Conservation (phyloP, 2,888 invertebrate species). For the Galeruca laticollis region DNA sequence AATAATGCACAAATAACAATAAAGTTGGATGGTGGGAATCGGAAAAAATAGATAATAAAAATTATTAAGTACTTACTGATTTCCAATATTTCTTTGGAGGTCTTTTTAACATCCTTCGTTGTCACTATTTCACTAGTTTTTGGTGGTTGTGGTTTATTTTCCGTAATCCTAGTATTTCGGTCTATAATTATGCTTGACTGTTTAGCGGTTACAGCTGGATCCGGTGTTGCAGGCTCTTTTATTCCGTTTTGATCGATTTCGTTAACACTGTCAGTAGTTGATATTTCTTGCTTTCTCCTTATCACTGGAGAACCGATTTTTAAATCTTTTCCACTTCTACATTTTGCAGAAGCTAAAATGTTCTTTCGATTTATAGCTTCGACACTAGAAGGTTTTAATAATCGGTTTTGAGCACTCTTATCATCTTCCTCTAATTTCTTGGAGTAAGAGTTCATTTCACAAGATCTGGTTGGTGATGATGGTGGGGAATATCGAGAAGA, state of each 20-base stretch:
- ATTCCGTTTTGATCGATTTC: conserved; percentile 20
- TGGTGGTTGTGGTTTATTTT: neutral
- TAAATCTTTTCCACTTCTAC: conserved; percentile 83
- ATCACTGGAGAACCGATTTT: conserved; percentile 79
- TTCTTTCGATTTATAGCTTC: conserved; percentile 89
- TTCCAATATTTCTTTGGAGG: conserved; percentile 8
- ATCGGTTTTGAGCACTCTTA: conserved; percentile 68
- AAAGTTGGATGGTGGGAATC: neutral
- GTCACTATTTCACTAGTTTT: conserved; percentile 3
- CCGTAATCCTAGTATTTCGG: neutral
- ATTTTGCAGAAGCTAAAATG: conserved; percentile 87
- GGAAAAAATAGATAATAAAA: neutral
- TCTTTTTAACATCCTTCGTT: conserved; percentile 2
- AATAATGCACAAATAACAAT: too few species aligned
- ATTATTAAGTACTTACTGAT: conserved; percentile 15
- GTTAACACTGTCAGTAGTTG: conserved; percentile 58
- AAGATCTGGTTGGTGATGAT: conserved; percentile 71
- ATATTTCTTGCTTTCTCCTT: conserved; percentile 74
- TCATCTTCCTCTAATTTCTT: conserved; percentile 50
- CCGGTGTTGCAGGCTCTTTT: conserved; percentile 5
- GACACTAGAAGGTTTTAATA: conserved; percentile 83
- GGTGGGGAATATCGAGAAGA: conserved; percentile 83
- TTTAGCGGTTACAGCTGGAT: neutral
- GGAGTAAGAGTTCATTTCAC: conserved; percentile 43
- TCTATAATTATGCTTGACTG: neutral